Base-by-base conservation (phyloP, 2,113 vertebrate genomes). In the Anguilla japonica region DNA sequence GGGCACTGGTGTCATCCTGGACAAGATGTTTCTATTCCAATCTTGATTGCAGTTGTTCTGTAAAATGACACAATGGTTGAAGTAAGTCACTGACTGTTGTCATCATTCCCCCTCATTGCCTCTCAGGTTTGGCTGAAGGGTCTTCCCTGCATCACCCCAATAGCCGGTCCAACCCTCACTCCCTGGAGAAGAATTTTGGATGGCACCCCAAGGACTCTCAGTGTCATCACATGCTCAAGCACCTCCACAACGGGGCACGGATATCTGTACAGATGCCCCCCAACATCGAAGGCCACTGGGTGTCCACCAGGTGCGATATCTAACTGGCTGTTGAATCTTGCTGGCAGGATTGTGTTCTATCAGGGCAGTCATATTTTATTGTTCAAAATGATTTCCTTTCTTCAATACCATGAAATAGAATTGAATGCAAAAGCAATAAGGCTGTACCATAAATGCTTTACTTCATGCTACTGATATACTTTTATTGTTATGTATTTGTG, bases 191-290 rank as follows among this genome's bases (percentile, higher is more conserved):
- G 90, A 95, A 92, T 0, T 91, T 95, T 11, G 96, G 95, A 94
- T 93, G 95, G 88, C 92, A 94, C 50, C 95, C 94, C 86, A 96
- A 96, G 90, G 96, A 96, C 85, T 96, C 95, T 0, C 96, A 97
- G 88, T 97, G 97, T 89, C 95, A 95, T 78, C 96, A 96, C 63
- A 96, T 97, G 96, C 95, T 97, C 85, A 96, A 95, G 87, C 96
- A 97, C 75, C 95, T 97, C 80, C 96, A 97, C 90, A 96, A 94
- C 89, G 96, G 96, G 41, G 96, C 96, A 0, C 93, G 96, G 53
- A 95, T 97, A 93, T 96, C 96, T 0, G 96, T 97, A 83, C 96
- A 97, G 82, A 97, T 97, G 95, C 97, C 97, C 6, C 96, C 96
- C 2, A 94, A 95, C 26, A 96, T 97, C 34, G 95, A 96, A 71